Percentiles rank a stretch among this genome's conserved stretches.
Evolutionary conservation across 2,888 invertebrate species (phyloP).

Genomic region (Aphodius granarius): DNA sequence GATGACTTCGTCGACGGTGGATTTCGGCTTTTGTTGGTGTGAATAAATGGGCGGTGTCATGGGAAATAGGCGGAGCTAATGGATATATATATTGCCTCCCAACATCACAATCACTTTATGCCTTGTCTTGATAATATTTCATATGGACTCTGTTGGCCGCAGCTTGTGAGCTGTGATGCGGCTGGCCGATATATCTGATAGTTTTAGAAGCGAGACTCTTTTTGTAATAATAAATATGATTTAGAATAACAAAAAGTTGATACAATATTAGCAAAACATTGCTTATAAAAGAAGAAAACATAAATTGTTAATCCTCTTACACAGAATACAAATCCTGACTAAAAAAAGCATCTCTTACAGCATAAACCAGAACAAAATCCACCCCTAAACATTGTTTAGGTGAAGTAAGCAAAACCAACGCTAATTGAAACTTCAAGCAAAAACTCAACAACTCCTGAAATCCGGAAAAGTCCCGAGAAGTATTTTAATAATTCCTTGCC

Average conservation of each 20-base stretch:
- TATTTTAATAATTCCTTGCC: slow-evolving; percentile 27
- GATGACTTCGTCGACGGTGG: neutral
- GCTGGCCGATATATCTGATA: no score
- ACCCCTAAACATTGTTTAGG: no score
- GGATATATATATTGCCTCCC: slow-evolving; percentile 25
- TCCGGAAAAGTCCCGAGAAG: slow-evolving; percentile 16
- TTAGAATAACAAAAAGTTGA: no score
- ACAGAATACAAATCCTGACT: neutral
- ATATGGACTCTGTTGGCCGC: neutral
- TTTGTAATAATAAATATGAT: no score
- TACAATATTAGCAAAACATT: no score
- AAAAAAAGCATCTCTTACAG: no score
- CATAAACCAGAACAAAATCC: no score
- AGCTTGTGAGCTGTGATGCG: neutral
- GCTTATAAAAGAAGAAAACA: neutral
- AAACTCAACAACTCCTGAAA: neutral
- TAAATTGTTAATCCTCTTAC: neutral
- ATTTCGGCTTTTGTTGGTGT: slow-evolving; percentile 23
- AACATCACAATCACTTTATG: slow-evolving; percentile 21
- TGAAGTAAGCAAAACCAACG: no score
- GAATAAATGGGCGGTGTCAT: slow-evolving; percentile 22
- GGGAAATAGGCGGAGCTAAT: slow-evolving; percentile 19
- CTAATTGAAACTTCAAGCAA: neutral
- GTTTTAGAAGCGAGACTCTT: no score
- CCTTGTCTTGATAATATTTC: neutral